Conservation (phyloP, 2,888 invertebrate genomes). For the Chrysolina haemoptera region DNA sequence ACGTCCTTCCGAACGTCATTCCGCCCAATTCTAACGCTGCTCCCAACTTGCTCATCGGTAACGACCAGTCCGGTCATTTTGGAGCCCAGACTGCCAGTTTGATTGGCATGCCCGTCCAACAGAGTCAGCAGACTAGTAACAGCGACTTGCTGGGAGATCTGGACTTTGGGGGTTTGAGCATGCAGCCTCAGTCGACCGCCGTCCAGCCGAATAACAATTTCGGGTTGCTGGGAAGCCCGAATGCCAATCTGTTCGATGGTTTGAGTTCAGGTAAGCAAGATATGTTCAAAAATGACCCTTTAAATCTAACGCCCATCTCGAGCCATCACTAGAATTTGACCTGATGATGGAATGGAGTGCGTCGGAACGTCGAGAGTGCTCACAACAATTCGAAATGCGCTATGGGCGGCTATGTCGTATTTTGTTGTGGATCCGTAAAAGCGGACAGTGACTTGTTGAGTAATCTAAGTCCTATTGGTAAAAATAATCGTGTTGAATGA, state of each 20-base stretch:
- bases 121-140: constrained; percentile 39
- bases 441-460: too few species aligned
- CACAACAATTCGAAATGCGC: too few species aligned
- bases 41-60: constrained; percentile 29
- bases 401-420: too few species aligned
- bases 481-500: too few species aligned
- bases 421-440: too few species aligned
- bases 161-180: constrained; percentile 59
- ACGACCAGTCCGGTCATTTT: constrained; percentile 42
- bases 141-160: constrained; percentile 65
- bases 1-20: constrained; percentile 44
- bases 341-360: too few species aligned
- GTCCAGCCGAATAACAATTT: constrained; percentile 47
- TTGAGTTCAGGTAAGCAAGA: constrained; percentile 45
- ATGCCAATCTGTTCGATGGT: constrained; percentile 43
- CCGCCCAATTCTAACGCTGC: constrained; percentile 41
- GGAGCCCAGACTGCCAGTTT: constrained; percentile 37
- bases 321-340: too few species aligned
- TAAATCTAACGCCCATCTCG: too few species aligned
- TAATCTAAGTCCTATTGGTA: too few species aligned
- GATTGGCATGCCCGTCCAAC: constrained; percentile 21
- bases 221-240: constrained; percentile 48
- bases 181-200: constrained; percentile 49
- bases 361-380: too few species aligned
- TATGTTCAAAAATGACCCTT: too few species aligned